phyloP scores from a whole-genome alignment of 92 coral and sea anemone genomes.

The Paramuricea clavata region DNA sequence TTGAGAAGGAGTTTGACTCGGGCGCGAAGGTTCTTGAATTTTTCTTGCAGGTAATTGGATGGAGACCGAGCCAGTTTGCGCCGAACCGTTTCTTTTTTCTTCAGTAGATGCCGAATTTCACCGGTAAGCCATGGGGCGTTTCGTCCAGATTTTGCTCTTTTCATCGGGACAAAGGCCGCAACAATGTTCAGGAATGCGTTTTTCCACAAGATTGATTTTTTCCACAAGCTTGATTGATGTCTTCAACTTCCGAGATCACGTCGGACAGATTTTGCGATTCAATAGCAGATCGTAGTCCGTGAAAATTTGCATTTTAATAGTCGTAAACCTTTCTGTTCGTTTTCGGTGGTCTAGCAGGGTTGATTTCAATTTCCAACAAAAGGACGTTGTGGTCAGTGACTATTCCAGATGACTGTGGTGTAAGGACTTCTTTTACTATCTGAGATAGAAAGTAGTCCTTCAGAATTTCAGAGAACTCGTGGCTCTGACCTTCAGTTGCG shows the following conservation, averaged over 20 bases:
- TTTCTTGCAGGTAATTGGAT: background rate
- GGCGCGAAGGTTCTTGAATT: constrained; percentile 10
- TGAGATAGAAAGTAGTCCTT: no score
- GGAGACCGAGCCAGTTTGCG: background rate
- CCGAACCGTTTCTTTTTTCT: background rate
- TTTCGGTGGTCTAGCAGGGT: background rate
- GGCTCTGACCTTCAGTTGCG: no score
- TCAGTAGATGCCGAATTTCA: background rate
- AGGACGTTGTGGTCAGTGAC: constrained; percentile 62
- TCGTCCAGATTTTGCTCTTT: background rate
- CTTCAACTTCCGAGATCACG: constrained; percentile 29
- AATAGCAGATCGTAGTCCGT: constrained; percentile 2
- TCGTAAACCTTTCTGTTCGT: background rate
- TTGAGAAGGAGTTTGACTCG: background rate
- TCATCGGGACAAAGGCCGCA: constrained; percentile 39
- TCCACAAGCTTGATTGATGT: constrained; percentile 58
- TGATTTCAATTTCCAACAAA: background rate
- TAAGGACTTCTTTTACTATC: no score
- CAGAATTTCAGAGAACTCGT: no score
- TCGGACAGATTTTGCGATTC: background rate
- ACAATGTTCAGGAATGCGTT: constrained; percentile 57
- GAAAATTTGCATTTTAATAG: background rate
- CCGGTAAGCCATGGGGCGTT: background rate
- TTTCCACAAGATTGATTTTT: constrained; percentile 57
- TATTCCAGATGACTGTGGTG: no score